Base-by-base conservation (phyloP, 2,888 invertebrate species). In the Phytoseiulus persimilis region DNA sequence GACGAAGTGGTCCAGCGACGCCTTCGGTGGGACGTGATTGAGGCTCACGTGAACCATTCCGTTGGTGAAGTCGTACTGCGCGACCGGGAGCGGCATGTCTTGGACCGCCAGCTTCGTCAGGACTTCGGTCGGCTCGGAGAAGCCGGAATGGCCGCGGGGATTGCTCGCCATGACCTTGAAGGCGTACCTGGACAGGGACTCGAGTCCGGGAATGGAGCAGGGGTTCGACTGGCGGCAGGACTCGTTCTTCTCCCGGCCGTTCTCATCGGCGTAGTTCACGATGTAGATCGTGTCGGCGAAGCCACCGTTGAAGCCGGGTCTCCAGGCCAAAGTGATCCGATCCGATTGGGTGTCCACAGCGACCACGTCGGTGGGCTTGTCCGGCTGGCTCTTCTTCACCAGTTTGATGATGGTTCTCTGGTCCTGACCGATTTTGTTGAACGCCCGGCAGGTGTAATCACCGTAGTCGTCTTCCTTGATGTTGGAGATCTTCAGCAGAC, bases 221-320 rank as follows among this genome's bases (percentile, higher is more conserved):
- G 97, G 97, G 92, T 96, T 96, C 91, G 95, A 95, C 83, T 95
- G 95, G 90, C 96, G 95, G 92, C 97, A 97, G 0, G 91, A 91
- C 83, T 91, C 91, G 45, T 91, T 91, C 90, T 91, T 90, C 33
- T 91, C 91, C 28, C 90, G 90, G 87, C 95, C 95, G 92, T 96
- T 96, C 65, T 95, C 95, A n/a, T 96, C 95, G 92, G 96, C 96
- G 93, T 96, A 96, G 92, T 96, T 96, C 0, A 91, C 91, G 83
- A 91, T 90, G 90, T 90, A 91, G 90, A 91, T 91, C 28, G 97
- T 97, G 92, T 95, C 96, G 89, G 95, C 95, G 90, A 96, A 93
- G 0, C 97, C 97, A 0, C 97, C 97, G 92, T 97, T 96, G 92
- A 97, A 98, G 0, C 97, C 97, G 0, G 96, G 95, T 92, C 96